These are phyloP conservation scores for Bothrops jararaca DNA, from an alignment of 2,113 vertebrate species.

Conservation along the genomic window DNA sequence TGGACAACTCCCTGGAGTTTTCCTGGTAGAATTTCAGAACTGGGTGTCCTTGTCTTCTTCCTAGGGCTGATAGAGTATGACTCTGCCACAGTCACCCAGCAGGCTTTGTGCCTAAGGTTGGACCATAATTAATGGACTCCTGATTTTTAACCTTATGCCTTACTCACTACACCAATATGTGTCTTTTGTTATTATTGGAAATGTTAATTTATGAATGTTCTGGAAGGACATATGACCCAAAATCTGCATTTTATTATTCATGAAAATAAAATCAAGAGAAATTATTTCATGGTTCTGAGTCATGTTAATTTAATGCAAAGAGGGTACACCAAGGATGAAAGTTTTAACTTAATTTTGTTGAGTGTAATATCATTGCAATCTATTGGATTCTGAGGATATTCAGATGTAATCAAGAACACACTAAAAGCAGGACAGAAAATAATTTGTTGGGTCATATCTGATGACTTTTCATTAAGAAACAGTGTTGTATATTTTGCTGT, in stretches of 20 bases:
- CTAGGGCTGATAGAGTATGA: not conserved
- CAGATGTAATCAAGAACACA: not conserved
- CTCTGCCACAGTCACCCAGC: not conserved
- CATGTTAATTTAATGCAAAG: not conserved
- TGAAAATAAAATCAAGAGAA: not conserved
- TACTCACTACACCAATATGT: not conserved
- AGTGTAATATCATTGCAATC: not conserved
- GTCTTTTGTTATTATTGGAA: not conserved
- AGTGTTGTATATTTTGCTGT: not conserved
- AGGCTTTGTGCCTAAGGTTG: not conserved
- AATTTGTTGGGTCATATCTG: not conserved
- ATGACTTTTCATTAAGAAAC: slow-evolving; percentile 5
- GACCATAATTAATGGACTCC: not conserved
- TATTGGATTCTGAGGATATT: not conserved
- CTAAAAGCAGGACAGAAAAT: not conserved
- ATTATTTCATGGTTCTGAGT: not conserved
- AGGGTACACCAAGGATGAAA: not conserved
- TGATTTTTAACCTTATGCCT: not conserved
- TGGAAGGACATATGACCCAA: not conserved
- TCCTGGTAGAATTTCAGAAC: not conserved
- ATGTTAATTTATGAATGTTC: not conserved
- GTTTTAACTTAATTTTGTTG: not conserved
- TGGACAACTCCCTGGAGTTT: not conserved
- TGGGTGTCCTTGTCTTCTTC: not conserved
- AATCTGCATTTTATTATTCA: not conserved